A percentile compares a stretch with the other conserved stretches of the same genome.
These are phyloP conservation scores for Melitaea cinxia DNA, from an alignment of 1,140 invertebrate species.

Conservation along the genomic window DNA sequence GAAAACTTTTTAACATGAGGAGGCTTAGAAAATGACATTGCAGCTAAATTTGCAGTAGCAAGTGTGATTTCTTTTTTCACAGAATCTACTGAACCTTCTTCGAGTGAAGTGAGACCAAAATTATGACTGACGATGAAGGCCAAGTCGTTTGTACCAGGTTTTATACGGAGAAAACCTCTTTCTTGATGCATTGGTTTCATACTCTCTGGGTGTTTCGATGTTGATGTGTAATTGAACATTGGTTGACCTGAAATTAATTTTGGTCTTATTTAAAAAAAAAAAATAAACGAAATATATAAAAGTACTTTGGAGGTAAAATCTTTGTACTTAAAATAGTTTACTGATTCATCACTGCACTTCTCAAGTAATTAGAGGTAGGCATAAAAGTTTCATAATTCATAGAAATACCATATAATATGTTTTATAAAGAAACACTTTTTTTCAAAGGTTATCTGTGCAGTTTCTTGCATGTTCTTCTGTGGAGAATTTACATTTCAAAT, in stretches of 20 bases:
- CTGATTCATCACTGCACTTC: no score
- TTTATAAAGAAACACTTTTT: no score
- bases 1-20: constrained; percentile 80
- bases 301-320: no score
- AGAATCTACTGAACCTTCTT: constrained; percentile 80
- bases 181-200: constrained; percentile 85
- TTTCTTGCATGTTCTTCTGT: no score
- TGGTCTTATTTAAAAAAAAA: no score
- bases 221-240: constrained; percentile 83
- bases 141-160: constrained; percentile 82
- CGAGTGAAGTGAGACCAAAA: constrained; percentile 83
- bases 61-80: constrained; percentile 69
- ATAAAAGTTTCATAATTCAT: neutral
- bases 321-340: no score
- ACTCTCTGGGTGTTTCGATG: constrained; percentile 82
- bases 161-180: constrained; percentile 84
- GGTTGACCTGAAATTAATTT: constrained; percentile 83
- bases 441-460: no score
- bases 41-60: constrained; percentile 74
- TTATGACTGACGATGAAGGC: constrained; percentile 85
- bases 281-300: no score
- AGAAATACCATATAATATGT: no score
- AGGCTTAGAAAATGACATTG: constrained; percentile 81
- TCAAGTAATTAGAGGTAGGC: neutral
- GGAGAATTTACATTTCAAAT: no score